These are phyloP conservation scores for Todiramphus chloris DNA, from an alignment of 2,113 vertebrate genomes.

Conservation along the genomic window DNA sequence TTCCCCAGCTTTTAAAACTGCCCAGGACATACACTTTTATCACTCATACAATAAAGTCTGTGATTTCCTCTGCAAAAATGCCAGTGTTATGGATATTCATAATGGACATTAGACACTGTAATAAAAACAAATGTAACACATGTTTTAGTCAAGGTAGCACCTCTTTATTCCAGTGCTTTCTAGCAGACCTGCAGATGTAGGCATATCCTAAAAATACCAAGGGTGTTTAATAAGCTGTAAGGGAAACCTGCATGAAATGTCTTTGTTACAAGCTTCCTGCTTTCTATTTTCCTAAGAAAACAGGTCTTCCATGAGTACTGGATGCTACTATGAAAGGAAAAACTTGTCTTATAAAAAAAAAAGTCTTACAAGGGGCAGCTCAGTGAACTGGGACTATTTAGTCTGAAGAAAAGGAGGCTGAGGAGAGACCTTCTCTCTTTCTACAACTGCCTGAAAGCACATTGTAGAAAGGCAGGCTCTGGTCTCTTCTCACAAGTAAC, in stretches of 20 bases:
- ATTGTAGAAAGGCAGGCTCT: too few species aligned
- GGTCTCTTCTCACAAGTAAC: too few species aligned
- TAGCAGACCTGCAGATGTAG: not conserved
- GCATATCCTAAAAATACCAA: not conserved
- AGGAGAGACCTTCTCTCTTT: too few species aligned
- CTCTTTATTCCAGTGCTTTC: not conserved
- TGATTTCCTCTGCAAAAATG: not conserved
- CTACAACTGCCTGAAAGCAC: too few species aligned
- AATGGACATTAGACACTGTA: not conserved
- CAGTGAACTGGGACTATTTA: too few species aligned
- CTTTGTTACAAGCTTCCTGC: not conserved
- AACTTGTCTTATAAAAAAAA: too few species aligned
- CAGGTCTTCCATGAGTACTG: not conserved
- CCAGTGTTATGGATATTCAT: not conserved
- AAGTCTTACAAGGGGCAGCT: too few species aligned
- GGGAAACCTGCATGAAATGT: not conserved
- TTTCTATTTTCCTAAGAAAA: not conserved
- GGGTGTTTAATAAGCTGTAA: not conserved
- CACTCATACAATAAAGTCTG: fast-evolving
- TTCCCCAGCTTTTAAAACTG: not conserved
- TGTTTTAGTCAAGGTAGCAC: not conserved
- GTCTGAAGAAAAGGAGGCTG: too few species aligned
- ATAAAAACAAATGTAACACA: not conserved
- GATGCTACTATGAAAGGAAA: not conserved
- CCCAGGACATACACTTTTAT: not conserved